Percentiles rank a stretch among this genome's conserved stretches.
These are phyloP conservation scores for Zaprionus africanus DNA, from an alignment of 1,140 invertebrate species.

Conservation along the genomic window DNA sequence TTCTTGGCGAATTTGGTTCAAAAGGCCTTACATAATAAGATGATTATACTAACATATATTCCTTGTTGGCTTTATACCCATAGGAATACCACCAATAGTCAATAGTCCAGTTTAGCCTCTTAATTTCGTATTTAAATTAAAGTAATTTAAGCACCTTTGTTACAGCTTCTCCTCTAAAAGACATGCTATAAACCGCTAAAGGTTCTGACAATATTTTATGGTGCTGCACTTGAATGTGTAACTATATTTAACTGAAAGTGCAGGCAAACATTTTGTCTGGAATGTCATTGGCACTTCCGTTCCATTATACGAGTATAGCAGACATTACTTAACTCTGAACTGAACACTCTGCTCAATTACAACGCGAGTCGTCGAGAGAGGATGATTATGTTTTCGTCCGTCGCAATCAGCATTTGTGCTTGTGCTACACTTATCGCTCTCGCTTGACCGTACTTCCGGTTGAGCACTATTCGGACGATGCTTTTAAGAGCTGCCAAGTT, in stretches of 20 bases:
- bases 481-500: background rate
- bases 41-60: no score
- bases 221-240: background rate
- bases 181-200: background rate
- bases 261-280: background rate
- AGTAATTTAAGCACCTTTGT: no score
- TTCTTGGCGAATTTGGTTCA: no score
- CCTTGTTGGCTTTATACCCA: no score
- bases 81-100: no score
- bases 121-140: no score
- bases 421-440: slow-evolving; percentile 10
- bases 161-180: no score
- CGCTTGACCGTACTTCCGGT: slow-evolving; percentile 1
- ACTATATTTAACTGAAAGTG: background rate
- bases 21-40: no score
- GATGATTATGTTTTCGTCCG: slow-evolving; percentile 1
- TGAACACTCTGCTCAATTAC: background rate
- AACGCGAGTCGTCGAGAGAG: background rate
- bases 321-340: background rate
- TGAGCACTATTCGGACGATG: background rate
- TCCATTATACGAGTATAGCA: background rate
- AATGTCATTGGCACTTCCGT: background rate
- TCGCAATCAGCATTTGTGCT: slow-evolving; percentile 5
- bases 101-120: no score
- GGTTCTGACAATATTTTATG: background rate